A percentile compares a stretch with the other conserved stretches of the same genome.
These are phyloP conservation scores for Sebastes glaucus DNA, from an alignment of 2,797 vertebrate genomes.

Conservation along the genomic window DNA sequence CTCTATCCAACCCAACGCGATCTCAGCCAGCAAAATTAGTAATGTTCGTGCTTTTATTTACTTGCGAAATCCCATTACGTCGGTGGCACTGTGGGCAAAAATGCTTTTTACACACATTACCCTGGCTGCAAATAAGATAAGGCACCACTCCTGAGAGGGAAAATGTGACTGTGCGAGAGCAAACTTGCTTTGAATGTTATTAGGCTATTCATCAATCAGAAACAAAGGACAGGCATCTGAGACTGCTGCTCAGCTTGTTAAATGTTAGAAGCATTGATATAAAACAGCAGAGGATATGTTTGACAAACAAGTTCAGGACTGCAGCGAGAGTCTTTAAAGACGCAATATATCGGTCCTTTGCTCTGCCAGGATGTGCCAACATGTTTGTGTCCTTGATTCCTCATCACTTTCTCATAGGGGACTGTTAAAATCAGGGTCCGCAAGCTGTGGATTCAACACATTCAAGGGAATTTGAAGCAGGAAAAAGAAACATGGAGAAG, in stretches of 20 bases:
- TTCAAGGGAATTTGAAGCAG: not conserved
- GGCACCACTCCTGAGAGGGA: constrained; percentile 69
- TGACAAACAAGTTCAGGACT: not conserved
- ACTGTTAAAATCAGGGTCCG: constrained; percentile 65
- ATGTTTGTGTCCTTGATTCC: constrained; percentile 50
- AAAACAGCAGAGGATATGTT: constrained; percentile 31
- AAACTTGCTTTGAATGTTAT: constrained; percentile 70
- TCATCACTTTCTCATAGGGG: constrained; percentile 51
- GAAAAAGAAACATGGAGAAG: not conserved
- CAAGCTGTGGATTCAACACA: not conserved
- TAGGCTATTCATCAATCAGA: constrained; percentile 71
- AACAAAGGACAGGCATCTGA: constrained; percentile 36
- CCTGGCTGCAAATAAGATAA: constrained; percentile 74
- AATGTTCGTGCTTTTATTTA: constrained; percentile 76
- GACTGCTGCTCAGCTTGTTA: constrained; percentile 45
- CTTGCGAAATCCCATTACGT: constrained; percentile 72
- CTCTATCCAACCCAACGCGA: constrained; percentile 49
- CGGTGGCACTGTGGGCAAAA: constrained; percentile 63
- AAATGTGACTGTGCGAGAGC: constrained; percentile 61
- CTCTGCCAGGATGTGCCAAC: constrained; percentile 4
- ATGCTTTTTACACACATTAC: constrained; percentile 79
- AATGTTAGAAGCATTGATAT: constrained; percentile 34
- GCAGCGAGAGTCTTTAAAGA: not conserved
- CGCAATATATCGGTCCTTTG: not conserved
- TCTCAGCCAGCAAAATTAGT: constrained; percentile 54